Conservation (phyloP, 2,888 invertebrate species). For the Drosophila diplacantha region DNA sequence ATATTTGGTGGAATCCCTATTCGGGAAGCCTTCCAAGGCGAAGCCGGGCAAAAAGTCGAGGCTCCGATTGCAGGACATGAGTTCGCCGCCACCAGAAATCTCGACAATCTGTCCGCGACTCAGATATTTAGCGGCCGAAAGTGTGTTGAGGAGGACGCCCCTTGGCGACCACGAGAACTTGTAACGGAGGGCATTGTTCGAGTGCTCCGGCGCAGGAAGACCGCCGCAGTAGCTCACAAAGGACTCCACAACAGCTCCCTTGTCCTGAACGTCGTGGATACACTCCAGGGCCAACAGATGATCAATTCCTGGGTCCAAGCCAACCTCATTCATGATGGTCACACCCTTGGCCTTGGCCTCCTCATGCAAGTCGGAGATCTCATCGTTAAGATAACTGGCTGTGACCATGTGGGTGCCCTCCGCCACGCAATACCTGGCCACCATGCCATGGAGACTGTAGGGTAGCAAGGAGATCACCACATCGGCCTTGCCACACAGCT, state of each 20-base stretch:
- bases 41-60: slow-evolving; percentile 97
- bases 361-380: slow-evolving; percentile 87
- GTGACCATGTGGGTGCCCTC: slow-evolving; percentile 95
- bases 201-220: slow-evolving; percentile 97
- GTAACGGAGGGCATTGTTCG: slow-evolving; percentile 92
- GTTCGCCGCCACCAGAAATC: slow-evolving; percentile 90
- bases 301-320: slow-evolving; percentile 99
- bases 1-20: slow-evolving; percentile 95
- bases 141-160: slow-evolving; percentile 93
- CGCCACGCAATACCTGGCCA: slow-evolving; percentile 92
- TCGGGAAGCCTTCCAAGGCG: slow-evolving; percentile 97
- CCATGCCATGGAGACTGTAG: slow-evolving; percentile 90
- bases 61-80: slow-evolving; percentile 88
- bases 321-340: slow-evolving; percentile 97
- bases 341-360: slow-evolving; percentile 93
- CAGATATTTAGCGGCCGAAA: slow-evolving; percentile 92
- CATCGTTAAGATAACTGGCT: slow-evolving; percentile 94
- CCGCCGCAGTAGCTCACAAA: slow-evolving; percentile 99
- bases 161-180: slow-evolving; percentile 99
- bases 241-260: slow-evolving; percentile 94
- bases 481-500: slow-evolving; percentile 85
- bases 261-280: slow-evolving; percentile 92
- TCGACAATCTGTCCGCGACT: slow-evolving; percentile 91
- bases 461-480: slow-evolving; percentile 93
- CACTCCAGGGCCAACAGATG: slow-evolving; percentile 98